Percentiles rank a stretch among this genome's conserved stretches.
Evolutionary conservation across 2,888 invertebrate genomes (phyloP).

Genomic region (Lasiommata megera): DNA sequence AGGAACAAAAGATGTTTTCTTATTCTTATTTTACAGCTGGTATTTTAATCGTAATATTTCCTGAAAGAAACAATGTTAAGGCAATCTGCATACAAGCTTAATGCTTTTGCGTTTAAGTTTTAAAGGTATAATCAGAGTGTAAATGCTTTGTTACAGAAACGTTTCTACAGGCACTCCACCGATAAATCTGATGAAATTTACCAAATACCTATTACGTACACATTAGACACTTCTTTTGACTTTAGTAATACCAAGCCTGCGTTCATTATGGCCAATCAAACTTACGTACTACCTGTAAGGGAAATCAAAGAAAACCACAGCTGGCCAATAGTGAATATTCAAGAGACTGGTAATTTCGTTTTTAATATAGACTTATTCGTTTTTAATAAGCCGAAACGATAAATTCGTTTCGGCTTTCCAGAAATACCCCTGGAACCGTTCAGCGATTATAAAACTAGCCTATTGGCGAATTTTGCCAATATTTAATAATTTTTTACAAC

Average conservation of each 20-base stretch:
- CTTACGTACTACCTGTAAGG: conserved; percentile 42
- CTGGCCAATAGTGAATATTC: conserved; percentile 83
- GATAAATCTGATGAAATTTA: conserved; percentile 57
- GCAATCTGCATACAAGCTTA: not conserved
- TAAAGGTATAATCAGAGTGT: no score
- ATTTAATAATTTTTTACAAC: no score
- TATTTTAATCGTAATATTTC: no score
- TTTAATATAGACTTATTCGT: no score
- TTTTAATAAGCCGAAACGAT: no score
- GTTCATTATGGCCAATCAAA: conserved; percentile 55
- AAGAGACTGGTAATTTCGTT: conserved; percentile 82
- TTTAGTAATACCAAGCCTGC: conserved; percentile 59
- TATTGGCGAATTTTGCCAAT: no score
- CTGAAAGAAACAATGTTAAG: no score
- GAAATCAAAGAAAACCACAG: conserved; percentile 50
- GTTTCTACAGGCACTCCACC: conserved; percentile 57
- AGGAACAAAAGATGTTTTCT: no score
- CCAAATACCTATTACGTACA: conserved; percentile 68
- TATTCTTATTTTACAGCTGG: no score
- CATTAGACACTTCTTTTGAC: conserved; percentile 48
- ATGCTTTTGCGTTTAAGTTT: not conserved
- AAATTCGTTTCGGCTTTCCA: no score
- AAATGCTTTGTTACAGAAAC: conserved; percentile 50
- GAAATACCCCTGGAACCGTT: no score
- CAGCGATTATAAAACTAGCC: no score